Percentiles rank a stretch among this genome's conserved stretches.
These are phyloP conservation scores for Nerophis ophidion DNA, from an alignment of 2,113 vertebrate species.

Conservation along the genomic window DNA sequence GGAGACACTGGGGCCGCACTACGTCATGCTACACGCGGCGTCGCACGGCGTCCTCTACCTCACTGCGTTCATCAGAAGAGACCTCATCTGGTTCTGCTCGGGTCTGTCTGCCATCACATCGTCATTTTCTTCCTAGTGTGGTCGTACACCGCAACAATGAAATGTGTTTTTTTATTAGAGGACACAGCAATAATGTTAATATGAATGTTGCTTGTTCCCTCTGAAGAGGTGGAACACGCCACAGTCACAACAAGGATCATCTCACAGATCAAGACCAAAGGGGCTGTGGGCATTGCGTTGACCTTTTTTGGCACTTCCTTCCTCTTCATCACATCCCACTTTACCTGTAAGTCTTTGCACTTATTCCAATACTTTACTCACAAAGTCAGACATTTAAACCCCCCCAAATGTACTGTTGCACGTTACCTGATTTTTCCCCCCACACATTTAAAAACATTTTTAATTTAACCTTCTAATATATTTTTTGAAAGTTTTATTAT, in stretches of 20 bases:
- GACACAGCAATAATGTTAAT: background rate
- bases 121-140: background rate
- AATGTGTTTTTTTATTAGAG: background rate
- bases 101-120: constrained; percentile 62
- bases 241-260: constrained; percentile 94
- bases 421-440: background rate
- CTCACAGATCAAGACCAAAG: constrained; percentile 98
- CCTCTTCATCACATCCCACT: constrained; percentile 97
- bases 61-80: constrained; percentile 84
- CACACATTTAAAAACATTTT: background rate
- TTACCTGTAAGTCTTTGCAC: constrained; percentile 83
- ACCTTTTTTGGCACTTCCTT: constrained; percentile 97
- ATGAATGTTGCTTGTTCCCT: background rate
- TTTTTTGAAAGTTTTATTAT: no score
- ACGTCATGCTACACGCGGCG: constrained; percentile 83
- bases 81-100: constrained; percentile 99
- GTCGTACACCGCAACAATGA: background rate
- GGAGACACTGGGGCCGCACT: constrained; percentile 89
- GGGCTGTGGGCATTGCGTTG: constrained; percentile 85
- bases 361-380: no score
- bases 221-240: constrained; percentile 86
- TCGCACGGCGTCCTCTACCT: constrained; percentile 89
- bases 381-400: background rate
- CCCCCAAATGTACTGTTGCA: background rate
- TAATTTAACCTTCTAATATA: no score